Evolutionary conservation across 2,888 invertebrate genomes (phyloP).

Genomic region (Lasioglossum figueresi): DNA sequence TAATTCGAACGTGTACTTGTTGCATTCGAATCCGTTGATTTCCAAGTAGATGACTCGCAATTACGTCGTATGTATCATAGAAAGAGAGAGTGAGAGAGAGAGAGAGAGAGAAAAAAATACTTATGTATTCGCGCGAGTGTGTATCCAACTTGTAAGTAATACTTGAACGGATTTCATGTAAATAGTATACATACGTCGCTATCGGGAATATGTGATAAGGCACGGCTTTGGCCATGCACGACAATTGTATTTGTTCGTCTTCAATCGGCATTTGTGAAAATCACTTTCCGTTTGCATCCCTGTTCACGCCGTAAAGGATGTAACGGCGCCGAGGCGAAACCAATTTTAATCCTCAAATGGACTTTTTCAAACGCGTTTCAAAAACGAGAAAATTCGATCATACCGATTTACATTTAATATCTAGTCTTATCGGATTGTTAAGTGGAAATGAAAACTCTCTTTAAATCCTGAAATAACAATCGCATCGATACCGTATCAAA

Average conservation of each 20-base stretch:
- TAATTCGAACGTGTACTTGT: conserved; percentile 43
- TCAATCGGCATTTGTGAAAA: conserved; percentile 75
- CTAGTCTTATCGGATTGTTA: neutral
- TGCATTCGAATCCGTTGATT: conserved; percentile 33
- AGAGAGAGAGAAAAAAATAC: neutral
- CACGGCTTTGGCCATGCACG: conserved; percentile 82
- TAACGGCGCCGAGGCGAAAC: neutral
- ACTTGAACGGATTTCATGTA: conserved; percentile 70
- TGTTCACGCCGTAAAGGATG: neutral
- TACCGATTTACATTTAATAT: neutral
- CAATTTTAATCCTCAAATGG: neutral
- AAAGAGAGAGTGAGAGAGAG: neutral
- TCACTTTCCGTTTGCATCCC: conserved; percentile 17
- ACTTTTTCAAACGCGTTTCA: neutral
- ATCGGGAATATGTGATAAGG: conserved; percentile 80
- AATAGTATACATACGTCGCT: conserved; percentile 68
- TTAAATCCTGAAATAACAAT: neutral
- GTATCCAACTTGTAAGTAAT: conserved; percentile 62
- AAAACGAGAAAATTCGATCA: neutral
- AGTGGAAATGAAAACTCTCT: neutral
- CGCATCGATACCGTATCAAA: neutral
- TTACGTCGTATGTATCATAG: conserved; percentile 14
- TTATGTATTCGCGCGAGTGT: conserved; percentile 38
- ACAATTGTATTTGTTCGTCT: conserved; percentile 78
- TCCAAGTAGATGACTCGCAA: conserved; percentile 13